Base-by-base conservation (phyloP, 2,113 vertebrate species). In the Cochlearius cochlearius region DNA sequence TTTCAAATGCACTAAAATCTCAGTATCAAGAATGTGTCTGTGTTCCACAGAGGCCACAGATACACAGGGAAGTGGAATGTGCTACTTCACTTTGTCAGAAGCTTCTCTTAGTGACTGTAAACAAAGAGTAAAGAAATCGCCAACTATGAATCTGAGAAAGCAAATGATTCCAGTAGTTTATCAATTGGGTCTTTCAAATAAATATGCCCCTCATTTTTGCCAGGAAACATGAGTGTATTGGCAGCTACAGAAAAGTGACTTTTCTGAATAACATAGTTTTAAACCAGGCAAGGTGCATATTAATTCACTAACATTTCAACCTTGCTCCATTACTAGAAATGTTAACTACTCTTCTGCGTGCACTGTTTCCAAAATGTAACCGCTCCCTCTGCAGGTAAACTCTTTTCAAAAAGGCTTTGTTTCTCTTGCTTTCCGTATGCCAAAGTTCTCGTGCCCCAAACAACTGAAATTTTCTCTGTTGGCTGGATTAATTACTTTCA, bases 401-500 rank as follows among this genome's bases (percentile, higher is more conserved):
- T 63, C 38, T 90, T 45, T 78, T 34, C 7, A 45, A 49, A 81
- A 63, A 79, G 23, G 38, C 21, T 91, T 92, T 90, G n/a, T 92
- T 80, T 47, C 45, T 53, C 22, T 82, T 30, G 19, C 74, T 86
- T 85, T 83, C 75, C 0, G 0, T 82, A 47, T 73, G 66, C 86
- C 14, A 10, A 78, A 87, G n/a, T 90, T 94, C 43, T 78, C 4
- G 0, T 68, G 39, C 71, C 66, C 71, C 41, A 89, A 64, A 82
- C 39, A 92, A 71, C 55, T 26, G 67, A 92, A 71, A 82, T 86
- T 86, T 94, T 97, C 64, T 96, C 87, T 84, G 32, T 88, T 94
- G 63, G 52, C 73, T 93, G 90, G 62, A 96, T 97, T 97, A 94
- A 96, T 96, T 97, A 30, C 41, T 95, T 92, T 69, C 60, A 94